phyloP scores from a whole-genome alignment of 2,797 vertebrate genomes.

The Peromyscus nudipes region DNA sequence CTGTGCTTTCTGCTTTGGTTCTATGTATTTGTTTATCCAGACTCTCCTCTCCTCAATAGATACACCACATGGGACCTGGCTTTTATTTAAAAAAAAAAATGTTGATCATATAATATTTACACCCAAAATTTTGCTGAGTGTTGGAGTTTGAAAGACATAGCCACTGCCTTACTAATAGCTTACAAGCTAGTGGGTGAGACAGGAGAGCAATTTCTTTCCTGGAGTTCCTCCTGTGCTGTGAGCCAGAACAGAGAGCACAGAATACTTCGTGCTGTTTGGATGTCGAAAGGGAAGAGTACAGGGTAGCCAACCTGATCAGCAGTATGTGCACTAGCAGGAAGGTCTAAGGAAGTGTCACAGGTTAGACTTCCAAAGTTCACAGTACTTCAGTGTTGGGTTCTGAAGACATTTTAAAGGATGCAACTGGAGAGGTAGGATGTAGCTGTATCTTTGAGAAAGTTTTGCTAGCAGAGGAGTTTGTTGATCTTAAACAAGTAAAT shows the following conservation, averaged over 20 bases:
- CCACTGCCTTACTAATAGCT: background rate
- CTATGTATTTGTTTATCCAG: background rate
- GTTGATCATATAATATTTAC: background rate
- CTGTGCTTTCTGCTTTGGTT: background rate
- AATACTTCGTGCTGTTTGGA: background rate
- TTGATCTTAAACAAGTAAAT: background rate
- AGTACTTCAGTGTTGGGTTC: background rate
- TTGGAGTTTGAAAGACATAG: background rate
- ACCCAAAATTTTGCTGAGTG: background rate
- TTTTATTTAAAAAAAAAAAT: background rate
- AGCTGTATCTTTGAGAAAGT: background rate
- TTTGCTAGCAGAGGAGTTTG: background rate
- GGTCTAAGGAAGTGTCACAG: background rate
- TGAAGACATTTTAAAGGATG: background rate
- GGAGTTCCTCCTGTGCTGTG: background rate
- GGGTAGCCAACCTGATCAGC: no score
- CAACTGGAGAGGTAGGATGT: background rate
- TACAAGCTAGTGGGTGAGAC: background rate
- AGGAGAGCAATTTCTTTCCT: background rate
- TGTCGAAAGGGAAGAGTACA: no score
- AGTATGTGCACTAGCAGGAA: background rate
- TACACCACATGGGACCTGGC: background rate
- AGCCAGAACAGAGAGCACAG: background rate
- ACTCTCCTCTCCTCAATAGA: background rate
- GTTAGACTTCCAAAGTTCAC: no score